Conservation (phyloP, 2,797 vertebrate genomes). For the Helicolenus hilgendorfi region DNA sequence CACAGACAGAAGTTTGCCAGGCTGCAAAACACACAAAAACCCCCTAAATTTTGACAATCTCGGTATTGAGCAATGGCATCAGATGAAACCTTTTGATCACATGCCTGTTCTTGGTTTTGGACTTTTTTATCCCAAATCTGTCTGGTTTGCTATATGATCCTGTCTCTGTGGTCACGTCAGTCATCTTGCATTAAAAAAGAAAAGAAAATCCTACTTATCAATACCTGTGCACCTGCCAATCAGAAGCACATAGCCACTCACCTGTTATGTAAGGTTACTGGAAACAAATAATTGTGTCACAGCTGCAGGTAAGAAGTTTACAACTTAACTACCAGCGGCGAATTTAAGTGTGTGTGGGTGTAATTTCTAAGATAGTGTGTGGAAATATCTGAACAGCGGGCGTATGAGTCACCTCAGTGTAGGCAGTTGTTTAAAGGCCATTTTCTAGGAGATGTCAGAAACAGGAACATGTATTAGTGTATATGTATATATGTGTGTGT, state of each 20-base stretch:
- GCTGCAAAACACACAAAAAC: neutral
- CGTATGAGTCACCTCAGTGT: constrained; percentile 78
- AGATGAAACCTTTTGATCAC: neutral
- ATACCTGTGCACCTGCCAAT: neutral
- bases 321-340: constrained; percentile 33
- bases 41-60: neutral
- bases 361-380: constrained; percentile 67
- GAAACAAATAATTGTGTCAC: constrained; percentile 13
- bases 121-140: neutral
- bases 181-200: neutral
- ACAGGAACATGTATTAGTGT: constrained; percentile 47
- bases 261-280: neutral
- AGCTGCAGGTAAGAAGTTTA: constrained; percentile 23
- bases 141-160: neutral
- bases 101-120: neutral
- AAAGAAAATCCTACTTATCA: neutral
- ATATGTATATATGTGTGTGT: constrained; percentile 10
- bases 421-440: constrained; percentile 80
- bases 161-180: neutral
- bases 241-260: neutral
- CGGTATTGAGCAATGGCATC: constrained; percentile 1
- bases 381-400: constrained; percentile 73
- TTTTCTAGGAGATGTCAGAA: constrained; percentile 71
- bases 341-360: constrained; percentile 55
- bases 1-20: neutral